Evolutionary conservation across 2,888 invertebrate species (phyloP).

Genomic region (Leucophora obtusa): DNA sequence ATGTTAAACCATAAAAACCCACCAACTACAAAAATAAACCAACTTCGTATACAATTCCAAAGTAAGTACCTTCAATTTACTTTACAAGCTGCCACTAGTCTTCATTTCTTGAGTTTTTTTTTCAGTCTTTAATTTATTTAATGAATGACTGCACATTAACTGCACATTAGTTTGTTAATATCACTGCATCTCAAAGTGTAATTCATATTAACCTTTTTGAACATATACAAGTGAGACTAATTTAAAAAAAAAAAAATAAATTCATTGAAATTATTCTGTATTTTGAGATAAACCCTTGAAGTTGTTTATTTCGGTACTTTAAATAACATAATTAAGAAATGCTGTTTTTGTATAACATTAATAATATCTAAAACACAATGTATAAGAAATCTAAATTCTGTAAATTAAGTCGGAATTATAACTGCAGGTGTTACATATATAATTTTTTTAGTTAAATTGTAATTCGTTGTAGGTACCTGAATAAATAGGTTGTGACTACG

Average conservation of each 20-base stretch:
- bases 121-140: slow-evolving; percentile 1
- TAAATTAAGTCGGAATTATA: no score
- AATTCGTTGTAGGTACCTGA: no score
- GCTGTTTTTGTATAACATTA: no score
- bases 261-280: background rate
- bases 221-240: background rate
- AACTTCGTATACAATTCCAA: no score
- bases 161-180: slow-evolving; percentile 47
- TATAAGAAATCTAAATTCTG: no score
- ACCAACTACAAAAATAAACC: background rate
- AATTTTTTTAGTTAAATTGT: no score
- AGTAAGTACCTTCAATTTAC: slow-evolving; percentile 46
- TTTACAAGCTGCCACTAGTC: slow-evolving; percentile 48
- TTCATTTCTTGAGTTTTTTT: slow-evolving; percentile 17
- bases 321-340: no score
- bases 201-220: slow-evolving; percentile 2
- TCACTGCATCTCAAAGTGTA: background rate
- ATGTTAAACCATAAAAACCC: slow-evolving; percentile 24
- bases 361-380: no score
- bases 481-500: no score
- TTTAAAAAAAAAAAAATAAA: background rate
- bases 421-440: no score
- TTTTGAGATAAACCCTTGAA: background rate
- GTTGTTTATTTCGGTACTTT: background rate
- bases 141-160: slow-evolving; percentile 63